Conservation (phyloP, 2,888 invertebrate genomes). For the Acrobasis consociella region DNA sequence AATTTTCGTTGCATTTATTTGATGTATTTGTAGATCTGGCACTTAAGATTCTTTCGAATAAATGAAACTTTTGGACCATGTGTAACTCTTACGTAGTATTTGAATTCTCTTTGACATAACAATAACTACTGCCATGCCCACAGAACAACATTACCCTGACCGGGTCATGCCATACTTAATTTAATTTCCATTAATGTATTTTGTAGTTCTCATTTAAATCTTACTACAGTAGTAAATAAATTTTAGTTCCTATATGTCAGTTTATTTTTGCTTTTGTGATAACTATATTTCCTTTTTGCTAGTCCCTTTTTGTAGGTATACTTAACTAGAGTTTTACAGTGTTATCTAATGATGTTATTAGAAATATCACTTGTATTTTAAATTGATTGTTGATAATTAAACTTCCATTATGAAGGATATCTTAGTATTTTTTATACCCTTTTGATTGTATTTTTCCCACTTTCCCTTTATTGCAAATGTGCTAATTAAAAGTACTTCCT, state of each 20-base stretch:
- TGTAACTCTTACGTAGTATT: no score
- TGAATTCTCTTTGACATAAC: neutral
- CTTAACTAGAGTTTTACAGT: conserved; percentile 12
- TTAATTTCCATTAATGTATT: no score
- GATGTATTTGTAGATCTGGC: conserved; percentile 34
- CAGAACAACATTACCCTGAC: neutral
- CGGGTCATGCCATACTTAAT: no score
- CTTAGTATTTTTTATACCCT: conserved; percentile 39
- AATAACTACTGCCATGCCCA: neutral
- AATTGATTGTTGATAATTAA: conserved; percentile 35
- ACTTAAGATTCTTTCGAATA: conserved; percentile 23
- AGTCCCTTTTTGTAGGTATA: conserved; percentile 34
- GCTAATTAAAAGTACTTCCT: conserved; percentile 22
- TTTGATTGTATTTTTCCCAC: neutral
- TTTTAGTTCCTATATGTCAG: conserved; percentile 40
- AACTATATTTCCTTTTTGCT: conserved; percentile 37
- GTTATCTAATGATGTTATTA: conserved; percentile 21
- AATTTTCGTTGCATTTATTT: conserved; percentile 23
- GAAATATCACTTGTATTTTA: conserved; percentile 28
- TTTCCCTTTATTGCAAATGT: neutral
- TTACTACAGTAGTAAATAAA: conserved; percentile 9
- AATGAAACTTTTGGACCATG: neutral
- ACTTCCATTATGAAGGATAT: conserved; percentile 33
- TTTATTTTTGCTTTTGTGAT: conserved; percentile 38
- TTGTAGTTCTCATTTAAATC: neutral